phyloP scores from a whole-genome alignment of 1,140 invertebrate species.

The Piezodorus guildinii region DNA sequence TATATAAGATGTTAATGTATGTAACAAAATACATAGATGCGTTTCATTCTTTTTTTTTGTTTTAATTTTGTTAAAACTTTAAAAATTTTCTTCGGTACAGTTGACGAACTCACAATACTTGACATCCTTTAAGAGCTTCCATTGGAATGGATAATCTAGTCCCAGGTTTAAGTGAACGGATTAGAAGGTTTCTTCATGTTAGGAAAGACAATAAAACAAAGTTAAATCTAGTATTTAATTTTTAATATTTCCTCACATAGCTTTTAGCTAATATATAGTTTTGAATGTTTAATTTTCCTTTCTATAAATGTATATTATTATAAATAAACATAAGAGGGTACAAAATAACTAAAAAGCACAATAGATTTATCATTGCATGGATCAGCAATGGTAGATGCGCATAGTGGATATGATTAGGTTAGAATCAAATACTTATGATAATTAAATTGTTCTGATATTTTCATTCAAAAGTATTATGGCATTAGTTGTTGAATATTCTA shows the following conservation, averaged over 20 bases:
- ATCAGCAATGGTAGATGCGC: constrained; percentile 1
- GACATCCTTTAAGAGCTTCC: constrained; percentile 6
- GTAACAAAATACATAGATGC: not conserved
- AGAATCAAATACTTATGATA: not conserved
- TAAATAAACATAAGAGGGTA: constrained; percentile 2
- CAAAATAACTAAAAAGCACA: constrained; percentile 3
- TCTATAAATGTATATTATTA: not conserved
- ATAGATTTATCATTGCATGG: constrained; percentile 2
- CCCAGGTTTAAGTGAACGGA: not conserved
- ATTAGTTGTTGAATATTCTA: not conserved
- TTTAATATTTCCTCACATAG: constrained; percentile 9
- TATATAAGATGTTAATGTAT: constrained; percentile 1
- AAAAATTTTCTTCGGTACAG: not conserved
- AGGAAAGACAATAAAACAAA: constrained; percentile 13
- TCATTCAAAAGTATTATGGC: not conserved
- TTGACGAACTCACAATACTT: not conserved
- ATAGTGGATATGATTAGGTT: constrained; percentile 1
- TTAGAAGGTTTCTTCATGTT: constrained; percentile 10
- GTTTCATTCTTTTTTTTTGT: not conserved
- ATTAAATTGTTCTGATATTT: not conserved
- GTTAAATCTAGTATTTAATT: constrained; percentile 10
- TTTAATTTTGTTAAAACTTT: not conserved
- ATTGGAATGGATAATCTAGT: constrained; percentile 7
- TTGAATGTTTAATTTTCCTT: not conserved
- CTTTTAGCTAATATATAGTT: not conserved